Evolutionary conservation across 2,797 vertebrate genomes (phyloP), one percentile per base, ranked within the genome.

Genomic region (Tolypeutes matacus): DNA sequence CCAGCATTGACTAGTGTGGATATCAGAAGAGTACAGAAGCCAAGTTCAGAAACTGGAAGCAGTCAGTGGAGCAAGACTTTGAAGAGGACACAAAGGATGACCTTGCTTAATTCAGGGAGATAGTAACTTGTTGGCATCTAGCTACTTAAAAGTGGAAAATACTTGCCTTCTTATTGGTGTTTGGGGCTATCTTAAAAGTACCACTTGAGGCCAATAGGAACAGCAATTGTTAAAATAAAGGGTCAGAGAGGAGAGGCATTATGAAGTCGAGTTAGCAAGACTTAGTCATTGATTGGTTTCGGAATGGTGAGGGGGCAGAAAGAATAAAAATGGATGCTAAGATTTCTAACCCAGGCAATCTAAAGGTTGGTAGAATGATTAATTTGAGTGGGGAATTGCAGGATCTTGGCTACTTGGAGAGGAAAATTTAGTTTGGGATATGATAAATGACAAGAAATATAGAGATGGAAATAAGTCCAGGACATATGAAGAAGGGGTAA

Each of bases 401-500:
- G 31, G 25, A 70, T 82, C 72, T 29, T 93, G 21, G 36, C 34
- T 77, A 82, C 23, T 34, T 70, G 36, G n/a, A 31, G 10, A 87
- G 53, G 34, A 20, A 60, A 89, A 86, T 90, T 15, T 49, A 75
- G 58, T 60, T 89, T 91, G 23, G n/a, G 42, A 62, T 84, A 65
- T 85, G 72, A 69, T 67, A 84, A 90, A 94, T 75, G 73, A 89
- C 31, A 90, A 53, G 62, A 93, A 81, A 70, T 84, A 29, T 4
- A 82, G 18, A 76, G 31, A 67, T 89, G 51, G 36, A 95, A 93
- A 81, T 92, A 96, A 95, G 87, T 80, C 34, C 34, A 81, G 25
- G 84, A 91, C 84, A 89, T 56, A 42, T 95, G 36, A 88, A 87
- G 23, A 46, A 86, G 91, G 23, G 58, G 34, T 95, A 92, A 58